Evolutionary conservation across 2,113 vertebrate genomes (phyloP).

Genomic region (Micronycteris hirsuta): DNA sequence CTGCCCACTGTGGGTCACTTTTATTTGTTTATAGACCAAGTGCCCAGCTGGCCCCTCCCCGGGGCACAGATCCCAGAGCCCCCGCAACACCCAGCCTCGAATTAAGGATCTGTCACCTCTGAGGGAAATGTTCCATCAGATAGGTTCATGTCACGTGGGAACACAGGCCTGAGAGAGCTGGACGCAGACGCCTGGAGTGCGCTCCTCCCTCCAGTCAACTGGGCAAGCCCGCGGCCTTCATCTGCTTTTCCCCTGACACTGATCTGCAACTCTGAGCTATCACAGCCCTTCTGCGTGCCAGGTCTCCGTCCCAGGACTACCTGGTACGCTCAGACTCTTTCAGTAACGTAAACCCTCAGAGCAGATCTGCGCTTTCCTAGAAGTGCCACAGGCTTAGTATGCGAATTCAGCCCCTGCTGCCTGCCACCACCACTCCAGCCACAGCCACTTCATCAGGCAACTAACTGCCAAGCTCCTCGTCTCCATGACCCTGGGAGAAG

Average conservation of each 20-base stretch:
- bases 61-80: neutral
- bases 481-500: neutral
- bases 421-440: rapidly evolving
- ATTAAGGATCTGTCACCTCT: neutral
- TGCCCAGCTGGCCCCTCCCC: neutral
- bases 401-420: neutral
- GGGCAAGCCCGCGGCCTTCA: neutral
- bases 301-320: neutral
- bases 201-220: neutral
- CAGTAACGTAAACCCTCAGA: neutral
- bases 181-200: neutral
- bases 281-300: neutral
- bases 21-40: neutral
- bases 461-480: neutral
- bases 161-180: no score
- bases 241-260: neutral
- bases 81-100: no score
- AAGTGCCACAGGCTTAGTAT: neutral
- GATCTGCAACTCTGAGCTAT: neutral
- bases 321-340: neutral
- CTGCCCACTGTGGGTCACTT: neutral
- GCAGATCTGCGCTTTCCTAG: neutral
- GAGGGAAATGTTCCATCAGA: neutral
- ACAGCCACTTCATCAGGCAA: neutral
- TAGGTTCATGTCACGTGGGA: neutral